phyloP scores from a whole-genome alignment of 2,888 invertebrate genomes.

The Thymelicus sylvestris region DNA sequence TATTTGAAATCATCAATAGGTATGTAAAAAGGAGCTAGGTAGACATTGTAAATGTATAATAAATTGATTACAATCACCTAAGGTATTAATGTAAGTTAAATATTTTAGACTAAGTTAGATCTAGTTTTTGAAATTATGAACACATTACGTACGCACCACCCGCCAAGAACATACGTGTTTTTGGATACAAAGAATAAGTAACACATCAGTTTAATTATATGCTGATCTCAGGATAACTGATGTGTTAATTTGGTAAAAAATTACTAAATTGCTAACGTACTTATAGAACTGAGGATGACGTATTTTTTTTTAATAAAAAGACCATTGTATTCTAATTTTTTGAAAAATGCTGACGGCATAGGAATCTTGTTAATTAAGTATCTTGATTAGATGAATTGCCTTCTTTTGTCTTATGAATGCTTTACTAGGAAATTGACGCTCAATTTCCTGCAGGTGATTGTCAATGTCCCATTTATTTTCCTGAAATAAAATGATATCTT shows the following conservation, averaged over 20 bases:
- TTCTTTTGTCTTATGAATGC: slow-evolving; percentile 36
- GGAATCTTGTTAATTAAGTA: slow-evolving; percentile 32
- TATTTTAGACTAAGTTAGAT: slow-evolving; percentile 67
- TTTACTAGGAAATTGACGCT: slow-evolving; percentile 34
- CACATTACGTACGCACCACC: slow-evolving; percentile 45
- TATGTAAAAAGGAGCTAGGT: slow-evolving; percentile 63
- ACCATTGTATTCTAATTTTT: slow-evolving; percentile 59
- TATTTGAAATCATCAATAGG: slow-evolving; percentile 46
- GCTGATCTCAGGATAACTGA: slow-evolving; percentile 78
- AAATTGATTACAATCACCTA: slow-evolving; percentile 68
- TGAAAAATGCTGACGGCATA: slow-evolving; percentile 27
- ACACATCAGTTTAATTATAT: slow-evolving; percentile 49
- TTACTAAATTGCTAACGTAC: slow-evolving; percentile 82
- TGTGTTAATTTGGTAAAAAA: slow-evolving; percentile 80
- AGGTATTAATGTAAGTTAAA: slow-evolving; percentile 68
- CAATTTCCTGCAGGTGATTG: slow-evolving; percentile 36
- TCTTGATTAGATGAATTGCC: slow-evolving; percentile 34
- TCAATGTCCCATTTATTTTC: slow-evolving; percentile 37
- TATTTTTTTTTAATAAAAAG: slow-evolving; percentile 82
- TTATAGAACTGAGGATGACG: slow-evolving; percentile 81
- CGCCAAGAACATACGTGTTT: slow-evolving; percentile 44
- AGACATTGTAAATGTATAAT: slow-evolving; percentile 74
- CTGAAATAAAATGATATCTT: slow-evolving; percentile 35
- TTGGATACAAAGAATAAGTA: slow-evolving; percentile 47
- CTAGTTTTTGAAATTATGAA: slow-evolving; percentile 43